Conservation (phyloP, 2,113 vertebrate species). For the Pitta sordida region DNA sequence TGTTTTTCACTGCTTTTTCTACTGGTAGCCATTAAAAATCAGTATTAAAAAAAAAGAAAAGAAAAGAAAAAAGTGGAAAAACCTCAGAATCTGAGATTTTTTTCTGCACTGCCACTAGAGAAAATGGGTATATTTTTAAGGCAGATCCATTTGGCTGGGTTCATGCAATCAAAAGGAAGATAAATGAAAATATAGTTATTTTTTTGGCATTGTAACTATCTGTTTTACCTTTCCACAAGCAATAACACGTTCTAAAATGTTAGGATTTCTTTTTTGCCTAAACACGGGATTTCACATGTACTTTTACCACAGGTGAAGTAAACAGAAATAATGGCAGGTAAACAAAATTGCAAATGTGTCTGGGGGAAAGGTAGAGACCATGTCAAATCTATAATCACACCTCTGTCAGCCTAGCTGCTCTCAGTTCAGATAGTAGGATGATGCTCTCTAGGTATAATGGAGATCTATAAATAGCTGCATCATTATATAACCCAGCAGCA, state of each 20-base stretch:
- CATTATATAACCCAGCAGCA: conserved; percentile 73
- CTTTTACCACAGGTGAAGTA: conserved; percentile 13
- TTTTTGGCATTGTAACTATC: not conserved
- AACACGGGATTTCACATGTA: conserved; percentile 27
- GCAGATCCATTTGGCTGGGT: not conserved
- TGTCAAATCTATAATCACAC: conserved; percentile 30
- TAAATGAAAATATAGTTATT: not conserved
- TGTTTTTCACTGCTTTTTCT: conserved; percentile 14
- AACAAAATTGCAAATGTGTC: conserved; percentile 51
- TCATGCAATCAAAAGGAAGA: not conserved
- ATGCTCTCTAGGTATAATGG: conserved; percentile 73
- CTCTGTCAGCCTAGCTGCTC: conserved; percentile 62
- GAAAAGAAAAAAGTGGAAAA: not conserved
- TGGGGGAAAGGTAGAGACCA: not conserved
- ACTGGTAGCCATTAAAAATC: not conserved
- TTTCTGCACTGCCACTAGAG: not conserved
- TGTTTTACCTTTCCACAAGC: not conserved
- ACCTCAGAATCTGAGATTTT: not conserved
- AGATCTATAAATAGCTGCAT: conserved; percentile 74
- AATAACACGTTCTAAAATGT: not conserved
- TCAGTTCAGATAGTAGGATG: conserved; percentile 47
- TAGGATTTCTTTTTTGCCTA: not conserved
- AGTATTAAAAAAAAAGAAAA: not conserved
- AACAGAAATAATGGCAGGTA: conserved; percentile 37
- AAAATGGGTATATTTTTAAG: not conserved